Base-by-base conservation (phyloP, 2,888 invertebrate genomes). In the Paralinhomoeus sp. region DNA sequence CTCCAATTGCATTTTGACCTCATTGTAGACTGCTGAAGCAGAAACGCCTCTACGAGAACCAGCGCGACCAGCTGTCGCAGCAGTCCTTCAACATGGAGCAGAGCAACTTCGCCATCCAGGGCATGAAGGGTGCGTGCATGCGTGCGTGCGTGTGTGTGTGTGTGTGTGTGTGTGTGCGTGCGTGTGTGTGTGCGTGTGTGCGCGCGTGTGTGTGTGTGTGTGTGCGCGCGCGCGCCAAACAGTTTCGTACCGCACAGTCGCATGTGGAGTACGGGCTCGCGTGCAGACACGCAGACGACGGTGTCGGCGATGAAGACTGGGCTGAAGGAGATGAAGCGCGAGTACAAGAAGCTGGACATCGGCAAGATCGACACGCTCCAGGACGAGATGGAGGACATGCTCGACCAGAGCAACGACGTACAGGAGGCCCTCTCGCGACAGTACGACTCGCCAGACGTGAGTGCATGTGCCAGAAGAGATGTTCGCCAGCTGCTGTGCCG, bases 1-100 rank as follows among this genome's bases (percentile, higher is more conserved):
- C n/a, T n/a, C n/a, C n/a, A n/a, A n/a, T n/a, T n/a, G n/a, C n/a
- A n/a, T n/a, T n/a, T n/a, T 31, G 18, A 17, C 18, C n/a, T 34
- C 18, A 33, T 47, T 51, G 43, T 40, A 60, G 93, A 50, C 79
- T 99, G 44, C 69, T 97, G 2, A 97, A 91, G 62, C 97, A 97
- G 65, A 84, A 84, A 62, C 87, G 87, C 71, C 55, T 55, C 70
- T 83, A 93, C 66, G 97, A 99, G 64, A 74, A 76, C 50, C 93
- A 97, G 66, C 71, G 80, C 2, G 87, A 89, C 37, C 84, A 79
- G 62, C 71, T 97, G 43, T 71, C 81, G 51, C 79, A 85, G 48
- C 97, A 99, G 62, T 80, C 85, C 0, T 99, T 97, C 63, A 97
- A 97, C 63, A 87, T 99, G 83, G 97, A 97, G 62, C 97, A 97